Percentiles rank a stretch among this genome's conserved stretches.
Conservation (phyloP, 2,888 invertebrate species). For the Monochamus alternatus region DNA sequence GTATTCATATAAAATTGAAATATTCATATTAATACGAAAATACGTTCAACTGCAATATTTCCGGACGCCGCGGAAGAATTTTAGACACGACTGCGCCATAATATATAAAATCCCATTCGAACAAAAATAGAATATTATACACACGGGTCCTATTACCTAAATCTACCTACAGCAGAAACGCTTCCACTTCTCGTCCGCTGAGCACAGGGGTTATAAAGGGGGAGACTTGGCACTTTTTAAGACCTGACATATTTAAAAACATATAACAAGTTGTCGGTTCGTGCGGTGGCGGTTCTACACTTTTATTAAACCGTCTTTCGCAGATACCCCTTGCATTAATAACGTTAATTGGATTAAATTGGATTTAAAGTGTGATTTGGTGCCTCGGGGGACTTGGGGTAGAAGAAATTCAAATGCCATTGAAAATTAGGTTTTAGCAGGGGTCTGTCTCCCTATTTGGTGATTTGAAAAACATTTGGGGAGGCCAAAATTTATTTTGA, state of each 20-base stretch:
- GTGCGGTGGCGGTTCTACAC: neutral
- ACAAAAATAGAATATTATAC: constrained; percentile 67
- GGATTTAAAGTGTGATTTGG: constrained; percentile 13
- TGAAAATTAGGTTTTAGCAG: neutral
- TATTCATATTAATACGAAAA: constrained; percentile 49
- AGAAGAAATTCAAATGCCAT: constrained; percentile 2
- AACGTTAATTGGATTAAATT: constrained; percentile 6
- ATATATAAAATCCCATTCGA: constrained; percentile 63
- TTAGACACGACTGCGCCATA: constrained; percentile 59
- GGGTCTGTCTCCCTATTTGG: neutral
- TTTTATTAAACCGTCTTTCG: neutral
- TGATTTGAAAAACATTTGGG: neutral
- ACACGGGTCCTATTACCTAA: constrained; percentile 65
- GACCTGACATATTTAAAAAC: constrained; percentile 46
- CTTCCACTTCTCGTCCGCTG: constrained; percentile 51
- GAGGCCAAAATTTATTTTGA: neutral
- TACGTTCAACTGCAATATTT: constrained; percentile 49
- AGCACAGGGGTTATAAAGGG: constrained; percentile 41
- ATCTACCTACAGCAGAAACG: constrained; percentile 62
- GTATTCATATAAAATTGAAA: constrained; percentile 48
- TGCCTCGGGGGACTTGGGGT: neutral
- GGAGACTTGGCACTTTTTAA: constrained; percentile 40
- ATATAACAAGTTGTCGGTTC: constrained; percentile 15
- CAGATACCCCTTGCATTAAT: neutral
- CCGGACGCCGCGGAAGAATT: constrained; percentile 49